Conservation (phyloP, 2,797 vertebrate genomes). For the Pangasius larnaudii region DNA sequence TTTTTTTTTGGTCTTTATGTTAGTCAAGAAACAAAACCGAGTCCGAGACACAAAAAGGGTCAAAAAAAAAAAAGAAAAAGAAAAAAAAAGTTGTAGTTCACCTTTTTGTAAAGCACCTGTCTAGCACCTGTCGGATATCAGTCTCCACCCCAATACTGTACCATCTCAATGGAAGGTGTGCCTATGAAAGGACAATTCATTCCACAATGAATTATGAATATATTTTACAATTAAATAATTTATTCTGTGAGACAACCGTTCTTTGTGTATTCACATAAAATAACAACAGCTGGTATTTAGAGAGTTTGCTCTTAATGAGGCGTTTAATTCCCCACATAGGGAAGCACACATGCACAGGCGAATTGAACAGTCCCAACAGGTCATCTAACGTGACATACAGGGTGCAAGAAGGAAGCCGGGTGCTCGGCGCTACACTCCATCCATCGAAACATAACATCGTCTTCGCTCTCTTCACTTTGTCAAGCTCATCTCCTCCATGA, state of each 20-base stretch:
- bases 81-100: background rate
- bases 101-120: background rate
- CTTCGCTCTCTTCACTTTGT: background rate
- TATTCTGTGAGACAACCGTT: background rate
- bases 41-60: background rate
- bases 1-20: background rate
- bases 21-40: background rate
- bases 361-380: background rate
- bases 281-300: background rate
- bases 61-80: background rate
- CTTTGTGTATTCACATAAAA: background rate
- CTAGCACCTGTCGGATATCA: background rate
- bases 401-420: background rate
- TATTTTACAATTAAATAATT: background rate
- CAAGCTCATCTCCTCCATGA: background rate
- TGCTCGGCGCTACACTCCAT: background rate
- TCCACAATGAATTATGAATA: slow-evolving; percentile 2
- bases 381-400: background rate
- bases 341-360: background rate
- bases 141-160: background rate
- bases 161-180: background rate
- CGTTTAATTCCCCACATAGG: background rate
- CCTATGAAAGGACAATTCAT: background rate
- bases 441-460: background rate
- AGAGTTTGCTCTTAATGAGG: background rate